A percentile compares a stretch with the other conserved stretches of the same genome.
phyloP scores from a whole-genome alignment of 2,797 vertebrate species.

The Euthynnus affinis region DNA sequence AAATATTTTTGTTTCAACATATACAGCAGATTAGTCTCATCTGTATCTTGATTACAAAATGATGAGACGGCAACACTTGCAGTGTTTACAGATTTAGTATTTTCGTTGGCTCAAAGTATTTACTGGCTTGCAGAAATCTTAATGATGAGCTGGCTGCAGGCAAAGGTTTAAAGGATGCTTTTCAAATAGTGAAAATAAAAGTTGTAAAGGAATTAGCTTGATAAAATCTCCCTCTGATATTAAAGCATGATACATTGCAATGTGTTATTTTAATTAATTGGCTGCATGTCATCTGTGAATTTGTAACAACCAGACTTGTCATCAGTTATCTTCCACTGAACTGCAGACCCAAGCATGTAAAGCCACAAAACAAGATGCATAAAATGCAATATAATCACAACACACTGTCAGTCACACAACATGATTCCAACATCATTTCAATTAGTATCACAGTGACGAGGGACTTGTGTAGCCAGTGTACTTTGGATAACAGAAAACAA shows the following conservation, averaged over 20 bases:
- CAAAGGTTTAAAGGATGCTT: too few relatives aligned
- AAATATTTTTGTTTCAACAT: not conserved
- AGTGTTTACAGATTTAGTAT: conserved; percentile 12
- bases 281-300: conserved; percentile 16
- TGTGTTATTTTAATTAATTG: conserved; percentile 26
- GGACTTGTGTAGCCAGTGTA: conserved; percentile 62
- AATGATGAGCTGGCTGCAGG: not conserved
- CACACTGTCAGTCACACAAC: conserved; percentile 60
- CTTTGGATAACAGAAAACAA: conserved; percentile 73
- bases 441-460: conserved; percentile 63
- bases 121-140: conserved; percentile 15
- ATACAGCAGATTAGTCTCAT: not conserved
- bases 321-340: conserved; percentile 27
- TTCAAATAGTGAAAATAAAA: not conserved
- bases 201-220: not conserved
- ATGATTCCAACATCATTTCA: conserved; percentile 63
- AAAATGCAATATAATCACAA: conserved; percentile 40
- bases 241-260: not conserved
- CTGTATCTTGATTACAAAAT: not conserved
- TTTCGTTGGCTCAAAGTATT: conserved; percentile 9
- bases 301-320: conserved; percentile 23
- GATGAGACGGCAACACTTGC: conserved; percentile 2
- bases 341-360: conserved; percentile 21
- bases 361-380: conserved; percentile 48
- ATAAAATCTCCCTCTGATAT: not conserved